phyloP scores from a whole-genome alignment of 2,113 vertebrate species.

The Podilymbus podiceps region DNA sequence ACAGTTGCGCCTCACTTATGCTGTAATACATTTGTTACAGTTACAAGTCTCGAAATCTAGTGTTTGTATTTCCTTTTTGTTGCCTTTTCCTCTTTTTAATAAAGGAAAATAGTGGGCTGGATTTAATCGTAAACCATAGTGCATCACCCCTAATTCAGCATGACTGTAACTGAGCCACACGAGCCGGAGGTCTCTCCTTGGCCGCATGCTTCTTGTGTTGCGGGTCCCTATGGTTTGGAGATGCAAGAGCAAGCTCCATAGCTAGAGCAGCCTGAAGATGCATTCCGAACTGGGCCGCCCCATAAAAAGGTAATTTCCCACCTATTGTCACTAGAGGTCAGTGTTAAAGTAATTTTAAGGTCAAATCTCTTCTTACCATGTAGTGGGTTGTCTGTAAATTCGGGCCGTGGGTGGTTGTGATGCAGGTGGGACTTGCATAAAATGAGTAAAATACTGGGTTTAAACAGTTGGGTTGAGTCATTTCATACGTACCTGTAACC shows the following conservation, averaged over 20 bases:
- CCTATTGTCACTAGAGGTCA: slow-evolving; percentile 23
- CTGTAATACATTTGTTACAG: neutral
- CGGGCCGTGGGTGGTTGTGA: neutral
- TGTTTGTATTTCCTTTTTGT: neutral
- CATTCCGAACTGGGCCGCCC: neutral
- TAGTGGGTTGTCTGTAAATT: neutral
- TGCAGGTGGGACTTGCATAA: neutral
- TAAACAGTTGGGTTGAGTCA: neutral
- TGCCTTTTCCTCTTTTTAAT: neutral
- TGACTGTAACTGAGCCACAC: neutral
- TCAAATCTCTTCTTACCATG: neutral
- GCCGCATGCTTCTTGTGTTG: neutral
- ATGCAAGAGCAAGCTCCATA: neutral
- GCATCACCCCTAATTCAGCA: neutral
- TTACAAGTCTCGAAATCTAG: neutral
- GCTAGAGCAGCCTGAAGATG: neutral
- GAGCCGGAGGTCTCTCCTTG: neutral
- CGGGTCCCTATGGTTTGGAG: neutral
- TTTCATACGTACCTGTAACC: neutral
- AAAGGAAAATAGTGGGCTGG: neutral
- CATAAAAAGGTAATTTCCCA: neutral
- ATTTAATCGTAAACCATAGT: neutral
- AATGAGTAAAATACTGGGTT: neutral
- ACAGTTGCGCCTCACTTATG: neutral
- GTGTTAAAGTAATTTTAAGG: neutral